These are phyloP conservation scores for Actenoides hombroni DNA, from an alignment of 2,113 vertebrate species.

Conservation along the genomic window DNA sequence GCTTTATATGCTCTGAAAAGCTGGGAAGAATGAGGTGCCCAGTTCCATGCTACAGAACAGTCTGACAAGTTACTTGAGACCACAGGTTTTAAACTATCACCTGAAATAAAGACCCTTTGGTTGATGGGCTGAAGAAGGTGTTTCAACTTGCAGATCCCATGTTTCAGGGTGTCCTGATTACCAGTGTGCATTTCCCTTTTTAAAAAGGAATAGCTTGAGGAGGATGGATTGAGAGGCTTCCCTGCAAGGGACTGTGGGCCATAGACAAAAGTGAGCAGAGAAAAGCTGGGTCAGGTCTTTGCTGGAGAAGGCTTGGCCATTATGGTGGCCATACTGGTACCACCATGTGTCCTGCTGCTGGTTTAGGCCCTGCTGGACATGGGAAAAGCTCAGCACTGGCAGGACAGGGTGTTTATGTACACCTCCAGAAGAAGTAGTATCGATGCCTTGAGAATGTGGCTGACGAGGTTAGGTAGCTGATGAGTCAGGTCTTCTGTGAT, in stretches of 20 bases:
- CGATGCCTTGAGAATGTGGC: not conserved
- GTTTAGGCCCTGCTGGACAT: not conserved
- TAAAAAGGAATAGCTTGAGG: not conserved
- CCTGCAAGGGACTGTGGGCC: accelerated
- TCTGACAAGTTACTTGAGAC: accelerated
- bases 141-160: not conserved
- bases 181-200: not conserved
- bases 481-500: conserved; percentile 2
- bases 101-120: not conserved
- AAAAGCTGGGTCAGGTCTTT: not conserved
- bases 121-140: not conserved
- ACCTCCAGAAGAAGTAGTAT: not conserved
- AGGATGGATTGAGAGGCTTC: not conserved
- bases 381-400: not conserved
- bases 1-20: not conserved
- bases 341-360: not conserved
- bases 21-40: not conserved
- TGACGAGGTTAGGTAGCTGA: not conserved
- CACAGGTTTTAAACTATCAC: not conserved
- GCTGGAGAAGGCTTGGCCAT: not conserved
- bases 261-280: not conserved
- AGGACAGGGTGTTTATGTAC: not conserved
- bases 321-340: not conserved
- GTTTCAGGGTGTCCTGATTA: not conserved
- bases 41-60: not conserved